phyloP scores from a whole-genome alignment of 2,113 vertebrate genomes.

The Haplotaxodon microlepis region DNA sequence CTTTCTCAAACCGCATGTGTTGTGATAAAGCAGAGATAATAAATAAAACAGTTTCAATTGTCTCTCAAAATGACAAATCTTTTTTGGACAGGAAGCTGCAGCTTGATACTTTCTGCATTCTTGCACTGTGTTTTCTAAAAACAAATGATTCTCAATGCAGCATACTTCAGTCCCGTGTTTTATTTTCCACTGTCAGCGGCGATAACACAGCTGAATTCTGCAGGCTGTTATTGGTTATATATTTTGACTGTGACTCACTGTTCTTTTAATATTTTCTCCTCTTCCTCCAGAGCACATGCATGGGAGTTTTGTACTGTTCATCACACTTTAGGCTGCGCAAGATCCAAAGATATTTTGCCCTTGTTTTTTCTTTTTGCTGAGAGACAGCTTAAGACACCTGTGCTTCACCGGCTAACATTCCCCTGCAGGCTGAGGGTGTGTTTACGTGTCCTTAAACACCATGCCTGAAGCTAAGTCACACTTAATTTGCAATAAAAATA shows the following conservation, averaged over 20 bases:
- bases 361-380: background rate
- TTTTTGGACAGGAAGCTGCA: conserved; percentile 19
- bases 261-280: background rate
- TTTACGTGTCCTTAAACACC: conserved; percentile 26
- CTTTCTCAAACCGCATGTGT: background rate
- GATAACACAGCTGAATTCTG: conserved; percentile 19
- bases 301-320: background rate
- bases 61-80: background rate
- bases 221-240: background rate
- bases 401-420: background rate
- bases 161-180: conserved; percentile 1
- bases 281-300: background rate
- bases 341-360: background rate
- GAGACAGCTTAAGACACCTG: conserved; percentile 28
- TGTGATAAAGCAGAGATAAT: background rate
- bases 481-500: conserved; percentile 47
- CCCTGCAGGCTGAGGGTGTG: background rate
- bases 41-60: conserved; percentile 8
- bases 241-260: conserved; percentile 37
- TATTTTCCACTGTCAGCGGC: conserved; percentile 16
- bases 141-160: background rate
- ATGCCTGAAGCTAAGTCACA: conserved; percentile 17
- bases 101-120: conserved; percentile 12
- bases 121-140: background rate
- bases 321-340: background rate